Evolutionary conservation across 2,113 vertebrate species (phyloP), one percentile per base, ranked within the genome.

Genomic region (Notechis scutatus): DNA sequence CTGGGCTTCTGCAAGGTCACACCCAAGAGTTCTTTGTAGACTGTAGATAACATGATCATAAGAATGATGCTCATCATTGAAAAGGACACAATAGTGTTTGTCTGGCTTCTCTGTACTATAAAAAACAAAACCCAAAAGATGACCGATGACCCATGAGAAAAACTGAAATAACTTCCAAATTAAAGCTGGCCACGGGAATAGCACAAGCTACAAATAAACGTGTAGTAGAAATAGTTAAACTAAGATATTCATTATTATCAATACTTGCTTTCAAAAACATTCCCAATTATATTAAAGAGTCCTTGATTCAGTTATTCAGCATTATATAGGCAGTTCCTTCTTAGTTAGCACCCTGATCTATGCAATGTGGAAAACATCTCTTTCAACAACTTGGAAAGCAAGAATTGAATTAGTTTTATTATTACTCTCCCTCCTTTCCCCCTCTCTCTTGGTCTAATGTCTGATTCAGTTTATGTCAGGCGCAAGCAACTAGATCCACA

Each of bases 31-130:
- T 93, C 98, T 98, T 94, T 99, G 99, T 93, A 99, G 97, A 95
- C 98, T 99, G 96, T 99, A 99, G 97, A 99, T 99, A 89, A 99
- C 99, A 87, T 99, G 99, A 94, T 99, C 99, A 0, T 99, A 99
- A 1, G 99, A 99, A 97, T 99, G 99, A 97, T 99, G 99, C n/a
- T 99, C 99, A 92, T 99, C 99, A 92, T 99, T 99, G 97, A 99
- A 99, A 95, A 99, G 98, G 56, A 99, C 98, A 96, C 99, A 99
- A 95, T 98, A 99, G 95, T 98, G 98, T 39, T 97, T 97, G 94
- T 98, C 98, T 69, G 96, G 97, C 96, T 98, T 98, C 95, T 98
- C 97, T 91, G 97, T 97, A 39, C 96, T 97, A 91, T 47, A 87
- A 93, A 95, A 88, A 95, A 95, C 47, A 50, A 50, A 34, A 34